Base-by-base conservation (phyloP, 2,113 vertebrate genomes). In the Pseudorasbora parva region DNA sequence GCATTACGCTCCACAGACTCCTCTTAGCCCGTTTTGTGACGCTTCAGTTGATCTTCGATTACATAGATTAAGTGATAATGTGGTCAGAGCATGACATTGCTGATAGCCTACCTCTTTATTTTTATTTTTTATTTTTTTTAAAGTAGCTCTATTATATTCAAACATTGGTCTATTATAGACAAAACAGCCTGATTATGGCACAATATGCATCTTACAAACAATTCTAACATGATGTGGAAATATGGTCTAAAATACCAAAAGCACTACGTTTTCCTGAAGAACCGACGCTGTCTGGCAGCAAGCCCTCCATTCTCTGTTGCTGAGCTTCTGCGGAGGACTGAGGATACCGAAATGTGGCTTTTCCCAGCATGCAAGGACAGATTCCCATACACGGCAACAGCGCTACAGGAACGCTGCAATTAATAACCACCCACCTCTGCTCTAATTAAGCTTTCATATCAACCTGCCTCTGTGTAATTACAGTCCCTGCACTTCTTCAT, bases 381-480 rank as follows among this genome's bases (percentile, higher is more conserved):
- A 82, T 75, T 82, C 49, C 47, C 41, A 33, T 59, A 81, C 78
- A 79, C 91, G 88, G 89, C 85, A 85, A 59, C 76, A 88, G 79
- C 87, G 80, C 90, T 87, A 83, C 76, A 84, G 85, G 86, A 90
- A 88, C 71, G 62, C 88, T 83, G 86, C 90, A 91, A 91, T 92
- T 90, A 92, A 89, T 90, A 86, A 77, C 54, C 73, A 57, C 51
- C 85, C 85, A 91, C 88, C 87, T 90, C 90, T 92, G 88, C 73
- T 12, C 86, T 93, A 91, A 93, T 93, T 92, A 92, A 86, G 85
- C 92, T 88, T 92, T 93, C 88, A 89, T 90, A 89, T 89, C 87
- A 86, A 83, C 88, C 85, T 51, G 19, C 85, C 82, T 89, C 90
- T 41, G 90, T 90, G 90, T 93, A 92, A 92, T 93, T 92, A 92